Evolutionary conservation across 2,113 vertebrate genomes (phyloP).

Genomic region (Oxygymnocypris stewartii): DNA sequence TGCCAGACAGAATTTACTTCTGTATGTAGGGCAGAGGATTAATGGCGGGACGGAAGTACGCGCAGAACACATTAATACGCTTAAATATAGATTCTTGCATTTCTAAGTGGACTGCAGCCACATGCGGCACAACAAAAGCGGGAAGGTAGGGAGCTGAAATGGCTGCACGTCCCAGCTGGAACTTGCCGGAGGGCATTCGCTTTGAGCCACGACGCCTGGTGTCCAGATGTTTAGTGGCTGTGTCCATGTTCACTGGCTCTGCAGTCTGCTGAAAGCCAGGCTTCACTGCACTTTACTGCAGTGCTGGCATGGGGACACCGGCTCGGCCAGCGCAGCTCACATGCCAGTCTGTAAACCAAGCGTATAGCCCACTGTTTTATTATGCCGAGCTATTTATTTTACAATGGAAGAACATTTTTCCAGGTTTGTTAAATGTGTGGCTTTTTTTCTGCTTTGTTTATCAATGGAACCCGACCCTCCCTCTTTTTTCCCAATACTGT

Average conservation of each 20-base stretch:
- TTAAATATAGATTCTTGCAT: slow-evolving; percentile 39
- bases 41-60: neutral
- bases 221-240: slow-evolving; percentile 64
- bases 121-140: slow-evolving; percentile 56
- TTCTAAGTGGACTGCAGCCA: slow-evolving; percentile 63
- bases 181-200: slow-evolving; percentile 44
- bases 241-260: slow-evolving; percentile 46
- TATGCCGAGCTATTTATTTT: slow-evolving; percentile 38
- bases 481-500: slow-evolving; percentile 26
- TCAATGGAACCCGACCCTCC: slow-evolving; percentile 36
- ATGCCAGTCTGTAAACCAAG: slow-evolving; percentile 52
- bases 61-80: slow-evolving; percentile 13
- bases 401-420: neutral
- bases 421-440: slow-evolving; percentile 21
- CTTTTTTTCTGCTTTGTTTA: slow-evolving; percentile 21
- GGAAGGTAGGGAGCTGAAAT: slow-evolving; percentile 51
- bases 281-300: slow-evolving; percentile 51
- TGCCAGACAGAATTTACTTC: neutral
- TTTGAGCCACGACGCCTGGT: slow-evolving; percentile 58
- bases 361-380: slow-evolving; percentile 38
- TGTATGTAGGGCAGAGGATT: slow-evolving; percentile 39
- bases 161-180: slow-evolving; percentile 30
- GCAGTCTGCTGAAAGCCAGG: slow-evolving; percentile 46
- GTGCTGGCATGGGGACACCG: slow-evolving; percentile 42
- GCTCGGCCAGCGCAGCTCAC: slow-evolving; percentile 15